Evolutionary conservation across 2,888 invertebrate genomes (phyloP).

Genomic region (Vandiemenella viatica): DNA sequence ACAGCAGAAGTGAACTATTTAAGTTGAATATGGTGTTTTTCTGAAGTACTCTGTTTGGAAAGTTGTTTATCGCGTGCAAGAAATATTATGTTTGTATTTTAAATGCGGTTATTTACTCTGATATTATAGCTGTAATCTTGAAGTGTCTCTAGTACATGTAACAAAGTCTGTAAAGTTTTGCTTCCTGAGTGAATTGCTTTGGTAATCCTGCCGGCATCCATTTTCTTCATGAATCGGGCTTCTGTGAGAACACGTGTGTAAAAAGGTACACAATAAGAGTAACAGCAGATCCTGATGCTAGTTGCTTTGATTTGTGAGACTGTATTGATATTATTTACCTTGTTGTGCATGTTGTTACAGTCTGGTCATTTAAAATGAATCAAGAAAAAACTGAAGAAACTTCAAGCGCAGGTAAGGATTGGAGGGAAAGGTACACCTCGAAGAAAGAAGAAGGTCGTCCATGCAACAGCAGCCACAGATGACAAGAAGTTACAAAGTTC

Average conservation of each 20-base stretch:
- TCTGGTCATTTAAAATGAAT: constrained; percentile 54
- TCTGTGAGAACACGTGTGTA: constrained; percentile 13
- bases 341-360: neutral
- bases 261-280: neutral
- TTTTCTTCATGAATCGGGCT: constrained; percentile 11
- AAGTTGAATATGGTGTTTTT: too few relatives aligned
- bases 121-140: too few relatives aligned
- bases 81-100: too few relatives aligned
- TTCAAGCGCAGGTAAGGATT: constrained; percentile 90
- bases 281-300: neutral
- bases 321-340: neutral
- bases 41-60: too few relatives aligned
- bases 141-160: too few relatives aligned
- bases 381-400: constrained; percentile 88
- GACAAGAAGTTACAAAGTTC: constrained; percentile 98
- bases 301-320: neutral
- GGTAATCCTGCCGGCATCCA: constrained; percentile 12
- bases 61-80: too few relatives aligned
- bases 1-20: too few relatives aligned
- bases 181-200: constrained; percentile 5
- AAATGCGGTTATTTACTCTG: too few relatives aligned
- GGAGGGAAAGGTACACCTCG: constrained; percentile 98
- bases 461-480: constrained; percentile 96
- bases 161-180: too few relatives aligned
- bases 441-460: constrained; percentile 99